Conservation (phyloP, 2,113 vertebrate genomes). For the Zapornia atra region DNA sequence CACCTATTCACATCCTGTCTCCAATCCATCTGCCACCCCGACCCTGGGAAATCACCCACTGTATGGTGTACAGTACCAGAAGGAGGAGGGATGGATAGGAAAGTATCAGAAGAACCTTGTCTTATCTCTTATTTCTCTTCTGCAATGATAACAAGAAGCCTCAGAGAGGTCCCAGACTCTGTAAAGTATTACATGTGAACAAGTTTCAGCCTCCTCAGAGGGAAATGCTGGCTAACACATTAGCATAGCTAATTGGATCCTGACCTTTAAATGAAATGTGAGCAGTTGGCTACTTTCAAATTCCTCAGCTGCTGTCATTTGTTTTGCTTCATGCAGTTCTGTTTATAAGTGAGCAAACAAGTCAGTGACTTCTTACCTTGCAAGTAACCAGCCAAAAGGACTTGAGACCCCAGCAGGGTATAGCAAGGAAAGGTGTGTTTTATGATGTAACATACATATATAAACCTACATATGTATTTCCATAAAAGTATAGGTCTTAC, state of each 20-base stretch:
- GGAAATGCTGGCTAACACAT: neutral
- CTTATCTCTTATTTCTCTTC: neutral
- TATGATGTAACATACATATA: neutral
- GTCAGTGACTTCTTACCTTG: neutral
- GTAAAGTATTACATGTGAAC: neutral
- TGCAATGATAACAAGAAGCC: neutral
- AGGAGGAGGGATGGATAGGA: neutral
- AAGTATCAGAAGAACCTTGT: neutral
- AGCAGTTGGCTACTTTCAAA: neutral
- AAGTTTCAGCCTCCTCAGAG: neutral
- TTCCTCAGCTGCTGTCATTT: neutral
- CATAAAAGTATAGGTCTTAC: neutral
- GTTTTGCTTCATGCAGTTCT: neutral
- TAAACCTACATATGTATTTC: neutral
- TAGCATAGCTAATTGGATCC: neutral
- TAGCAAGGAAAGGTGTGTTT: neutral
- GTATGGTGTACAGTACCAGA: rapidly evolving
- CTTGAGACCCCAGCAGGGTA: neutral
- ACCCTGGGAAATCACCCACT: neutral
- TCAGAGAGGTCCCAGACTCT: neutral
- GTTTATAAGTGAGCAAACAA: neutral
- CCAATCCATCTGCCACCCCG: neutral
- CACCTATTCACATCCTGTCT: rapidly evolving
- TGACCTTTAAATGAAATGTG: neutral
- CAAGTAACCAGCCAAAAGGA: neutral